A percentile compares a stretch with the other conserved stretches of the same genome.
Conservation (phyloP, 1,140 invertebrate species). For the Euura lappo region DNA sequence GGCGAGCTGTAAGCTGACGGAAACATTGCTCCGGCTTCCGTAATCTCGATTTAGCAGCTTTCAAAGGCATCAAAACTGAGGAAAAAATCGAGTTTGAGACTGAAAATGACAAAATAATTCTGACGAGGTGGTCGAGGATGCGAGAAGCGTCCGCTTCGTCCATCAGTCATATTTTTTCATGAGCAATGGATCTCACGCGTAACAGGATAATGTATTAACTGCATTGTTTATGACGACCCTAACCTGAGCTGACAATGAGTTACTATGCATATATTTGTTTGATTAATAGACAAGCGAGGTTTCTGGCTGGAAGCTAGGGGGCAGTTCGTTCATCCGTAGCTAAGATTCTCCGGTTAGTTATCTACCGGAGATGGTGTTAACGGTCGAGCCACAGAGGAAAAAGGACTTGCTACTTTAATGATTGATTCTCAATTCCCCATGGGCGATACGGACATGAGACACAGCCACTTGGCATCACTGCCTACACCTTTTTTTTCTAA, state of each 20-base stretch:
- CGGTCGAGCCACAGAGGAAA: not conserved
- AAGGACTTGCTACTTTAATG: not conserved
- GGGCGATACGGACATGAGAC: not conserved
- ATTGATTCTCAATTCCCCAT: not conserved
- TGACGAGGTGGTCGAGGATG: no score
- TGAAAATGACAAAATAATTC: no score
- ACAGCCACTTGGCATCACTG: no score
- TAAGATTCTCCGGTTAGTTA: not conserved
- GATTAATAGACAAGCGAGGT: not conserved
- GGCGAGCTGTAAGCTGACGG: no score
- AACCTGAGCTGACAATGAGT: slow-evolving; percentile 6
- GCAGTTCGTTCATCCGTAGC: no score
- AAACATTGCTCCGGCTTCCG: no score
- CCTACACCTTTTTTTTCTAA: no score
- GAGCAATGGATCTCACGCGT: not conserved
- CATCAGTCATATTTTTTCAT: not conserved
- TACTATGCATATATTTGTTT: slow-evolving; percentile 7
- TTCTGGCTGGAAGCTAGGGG: no score
- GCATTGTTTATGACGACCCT: slow-evolving; percentile 4
- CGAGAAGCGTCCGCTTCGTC: not conserved
- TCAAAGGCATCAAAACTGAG: no score
- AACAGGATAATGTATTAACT: not conserved
- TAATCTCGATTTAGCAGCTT: no score
- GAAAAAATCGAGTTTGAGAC: no score
- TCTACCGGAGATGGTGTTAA: slow-evolving; percentile 1